Evolutionary conservation across 2,113 vertebrate species (phyloP).

Genomic region (Pica pica): DNA sequence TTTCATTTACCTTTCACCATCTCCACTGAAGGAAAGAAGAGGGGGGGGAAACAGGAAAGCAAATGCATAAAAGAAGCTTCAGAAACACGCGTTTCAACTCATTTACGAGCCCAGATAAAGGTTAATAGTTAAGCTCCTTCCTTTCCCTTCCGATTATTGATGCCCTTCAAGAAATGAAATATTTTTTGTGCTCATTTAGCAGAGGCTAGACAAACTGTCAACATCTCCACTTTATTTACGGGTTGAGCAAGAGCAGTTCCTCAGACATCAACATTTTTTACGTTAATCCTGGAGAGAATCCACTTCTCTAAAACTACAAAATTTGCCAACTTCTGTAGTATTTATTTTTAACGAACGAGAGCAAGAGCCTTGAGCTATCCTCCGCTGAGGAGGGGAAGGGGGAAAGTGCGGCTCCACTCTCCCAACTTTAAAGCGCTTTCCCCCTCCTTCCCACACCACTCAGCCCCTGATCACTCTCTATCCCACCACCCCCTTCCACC

Average conservation of each 20-base stretch:
- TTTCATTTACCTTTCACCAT: constrained; percentile 34
- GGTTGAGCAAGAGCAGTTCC: constrained; percentile 50
- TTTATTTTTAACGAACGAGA: constrained; percentile 53
- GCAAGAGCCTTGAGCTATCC: neutral
- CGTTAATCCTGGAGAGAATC: constrained; percentile 35
- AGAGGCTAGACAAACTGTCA: constrained; percentile 26
- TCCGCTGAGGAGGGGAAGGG: neutral
- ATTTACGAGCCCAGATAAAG: constrained; percentile 43
- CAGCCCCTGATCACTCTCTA: neutral
- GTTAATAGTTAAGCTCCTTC: constrained; percentile 59
- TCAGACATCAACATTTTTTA: constrained; percentile 40
- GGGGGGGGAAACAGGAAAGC: neutral
- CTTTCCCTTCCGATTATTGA: constrained; percentile 12
- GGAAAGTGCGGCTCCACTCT: neutral
- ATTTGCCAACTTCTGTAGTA: constrained; percentile 41
- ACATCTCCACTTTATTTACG: constrained; percentile 44
- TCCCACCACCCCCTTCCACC: neutral
- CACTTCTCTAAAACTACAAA: constrained; percentile 49
- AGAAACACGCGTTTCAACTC: neutral
- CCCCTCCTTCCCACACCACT: neutral
- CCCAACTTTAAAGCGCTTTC: neutral
- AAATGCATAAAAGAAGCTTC: neutral
- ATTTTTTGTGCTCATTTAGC: constrained; percentile 48
- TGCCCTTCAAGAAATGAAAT: constrained; percentile 51
- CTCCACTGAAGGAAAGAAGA: neutral